Conservation (phyloP, 1,140 invertebrate species). For the Helicorthomorpha holstii region DNA sequence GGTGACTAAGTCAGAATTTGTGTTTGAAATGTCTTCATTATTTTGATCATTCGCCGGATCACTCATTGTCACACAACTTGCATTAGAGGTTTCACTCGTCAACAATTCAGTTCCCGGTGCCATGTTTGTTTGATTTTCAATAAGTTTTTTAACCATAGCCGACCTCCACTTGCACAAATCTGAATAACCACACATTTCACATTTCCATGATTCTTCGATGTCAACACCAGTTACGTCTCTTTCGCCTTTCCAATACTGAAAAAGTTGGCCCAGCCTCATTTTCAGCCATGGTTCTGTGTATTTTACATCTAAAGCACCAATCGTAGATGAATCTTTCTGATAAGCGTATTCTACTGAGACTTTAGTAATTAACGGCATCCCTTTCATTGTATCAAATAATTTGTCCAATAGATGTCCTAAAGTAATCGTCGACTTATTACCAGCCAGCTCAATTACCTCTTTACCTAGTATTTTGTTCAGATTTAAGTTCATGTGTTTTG, state of each 20-base stretch:
- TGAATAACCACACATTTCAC: not conserved
- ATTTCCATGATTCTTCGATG: not conserved
- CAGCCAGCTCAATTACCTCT: not conserved
- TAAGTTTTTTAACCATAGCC: not conserved
- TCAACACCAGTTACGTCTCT: not conserved
- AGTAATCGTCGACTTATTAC: not conserved
- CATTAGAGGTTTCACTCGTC: too few relatives aligned
- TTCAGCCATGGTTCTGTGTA: not conserved
- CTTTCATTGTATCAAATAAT: not conserved
- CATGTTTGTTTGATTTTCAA: too few relatives aligned
- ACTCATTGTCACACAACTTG: too few relatives aligned
- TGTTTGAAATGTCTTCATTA: too few relatives aligned
- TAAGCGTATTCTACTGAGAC: not conserved
- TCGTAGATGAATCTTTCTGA: not conserved
- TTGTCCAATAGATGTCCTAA: not conserved
- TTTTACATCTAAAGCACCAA: not conserved
- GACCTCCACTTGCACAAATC: not conserved
- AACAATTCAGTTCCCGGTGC: too few relatives aligned
- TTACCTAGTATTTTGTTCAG: not conserved
- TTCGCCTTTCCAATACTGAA: not conserved
- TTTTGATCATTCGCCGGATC: too few relatives aligned
- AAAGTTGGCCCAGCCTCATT: not conserved
- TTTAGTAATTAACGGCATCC: not conserved
- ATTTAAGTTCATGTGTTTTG: not conserved
- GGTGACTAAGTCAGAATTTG: too few relatives aligned